Conservation (phyloP, 2,113 vertebrate genomes). For the Hippolais icterina region DNA sequence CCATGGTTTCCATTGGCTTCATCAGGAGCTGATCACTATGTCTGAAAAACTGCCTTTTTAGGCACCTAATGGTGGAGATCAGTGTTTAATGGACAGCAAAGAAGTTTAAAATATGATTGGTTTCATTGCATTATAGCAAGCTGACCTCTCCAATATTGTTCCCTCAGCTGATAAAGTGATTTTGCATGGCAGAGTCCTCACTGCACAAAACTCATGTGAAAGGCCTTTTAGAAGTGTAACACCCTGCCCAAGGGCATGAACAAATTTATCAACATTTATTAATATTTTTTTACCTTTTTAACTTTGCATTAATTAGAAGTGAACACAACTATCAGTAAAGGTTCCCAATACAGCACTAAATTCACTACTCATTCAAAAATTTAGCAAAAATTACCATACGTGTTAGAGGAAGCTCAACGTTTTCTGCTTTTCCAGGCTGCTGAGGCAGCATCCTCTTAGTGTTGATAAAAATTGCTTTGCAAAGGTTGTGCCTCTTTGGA, state of each 20-base stretch:
- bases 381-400: conserved; percentile 32
- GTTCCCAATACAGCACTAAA: not conserved
- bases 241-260: not conserved
- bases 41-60: not conserved
- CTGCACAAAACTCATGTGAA: not conserved
- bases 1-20: not conserved
- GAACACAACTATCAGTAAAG: not conserved
- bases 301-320: not conserved
- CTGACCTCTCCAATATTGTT: not conserved
- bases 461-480: conserved; percentile 69
- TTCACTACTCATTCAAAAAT: not conserved
- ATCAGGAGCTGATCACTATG: not conserved
- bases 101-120: not conserved
- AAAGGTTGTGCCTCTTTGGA: conserved; percentile 68
- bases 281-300: not conserved
- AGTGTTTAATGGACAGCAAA: not conserved
- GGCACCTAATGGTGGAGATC: not conserved
- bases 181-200: not conserved
- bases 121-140: not conserved
- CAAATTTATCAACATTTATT: not conserved
- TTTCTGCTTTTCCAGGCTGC: conserved; percentile 58
- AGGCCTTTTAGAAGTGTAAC: not conserved
- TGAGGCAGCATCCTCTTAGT: conserved; percentile 56
- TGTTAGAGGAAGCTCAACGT: conserved; percentile 2
- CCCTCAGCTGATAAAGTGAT: not conserved